phyloP scores from a whole-genome alignment of 2,888 invertebrate species.

The Ichneumon xanthorius region DNA sequence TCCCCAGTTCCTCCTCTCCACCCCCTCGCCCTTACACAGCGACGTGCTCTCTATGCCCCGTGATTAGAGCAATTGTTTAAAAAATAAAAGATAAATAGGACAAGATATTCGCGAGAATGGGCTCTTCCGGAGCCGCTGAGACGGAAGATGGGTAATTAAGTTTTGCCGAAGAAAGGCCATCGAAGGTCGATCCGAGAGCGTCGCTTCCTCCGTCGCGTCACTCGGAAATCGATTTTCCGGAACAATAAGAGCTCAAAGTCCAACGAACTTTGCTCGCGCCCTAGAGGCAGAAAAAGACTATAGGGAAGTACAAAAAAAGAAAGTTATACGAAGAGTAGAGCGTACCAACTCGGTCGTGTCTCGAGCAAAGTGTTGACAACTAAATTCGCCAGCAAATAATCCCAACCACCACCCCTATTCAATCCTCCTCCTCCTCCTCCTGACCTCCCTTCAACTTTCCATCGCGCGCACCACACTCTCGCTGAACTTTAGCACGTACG shows the following conservation, averaged over 20 bases:
- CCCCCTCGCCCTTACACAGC: background rate
- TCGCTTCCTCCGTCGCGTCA: constrained; percentile 12
- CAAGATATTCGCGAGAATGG: background rate
- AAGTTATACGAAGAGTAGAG: constrained; percentile 25
- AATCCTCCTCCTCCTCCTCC: constrained; percentile 11
- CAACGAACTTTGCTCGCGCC: constrained; percentile 59
- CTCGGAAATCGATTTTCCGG: constrained; percentile 49
- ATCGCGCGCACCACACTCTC: constrained; percentile 38
- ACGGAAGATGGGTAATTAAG: constrained; percentile 4
- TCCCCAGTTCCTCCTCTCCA: background rate
- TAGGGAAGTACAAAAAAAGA: constrained; percentile 3
- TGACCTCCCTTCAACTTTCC: constrained; percentile 44
- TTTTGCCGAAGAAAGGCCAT: constrained; percentile 38
- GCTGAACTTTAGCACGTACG: constrained; percentile 66
- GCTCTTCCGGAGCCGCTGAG: background rate
- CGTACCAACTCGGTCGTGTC: constrained; percentile 49
- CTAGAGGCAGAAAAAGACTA: constrained; percentile 41
- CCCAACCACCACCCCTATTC: constrained; percentile 47
- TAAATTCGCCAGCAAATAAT: constrained; percentile 66
- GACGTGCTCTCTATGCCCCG: background rate
- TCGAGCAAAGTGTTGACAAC: constrained; percentile 62
- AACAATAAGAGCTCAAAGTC: constrained; percentile 53
- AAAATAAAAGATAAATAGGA: background rate
- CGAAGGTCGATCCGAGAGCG: constrained; percentile 43
- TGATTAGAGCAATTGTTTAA: background rate